Percentiles rank a stretch among this genome's conserved stretches.
phyloP scores from a whole-genome alignment of 2,113 vertebrate genomes.

The Scalopus aquaticus region DNA sequence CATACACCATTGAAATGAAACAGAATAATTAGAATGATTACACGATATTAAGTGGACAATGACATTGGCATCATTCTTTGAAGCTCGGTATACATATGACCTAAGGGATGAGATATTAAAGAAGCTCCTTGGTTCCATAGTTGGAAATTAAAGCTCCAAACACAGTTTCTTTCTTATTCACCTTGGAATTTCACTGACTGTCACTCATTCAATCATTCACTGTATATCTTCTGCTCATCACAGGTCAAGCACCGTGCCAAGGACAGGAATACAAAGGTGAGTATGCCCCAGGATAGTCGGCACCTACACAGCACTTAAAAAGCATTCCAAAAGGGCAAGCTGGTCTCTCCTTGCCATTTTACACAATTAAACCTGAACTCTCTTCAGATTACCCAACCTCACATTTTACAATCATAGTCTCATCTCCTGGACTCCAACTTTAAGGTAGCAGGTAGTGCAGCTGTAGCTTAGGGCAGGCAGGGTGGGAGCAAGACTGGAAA shows the following conservation, averaged over 20 bases:
- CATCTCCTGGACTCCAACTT: neutral
- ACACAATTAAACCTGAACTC: neutral
- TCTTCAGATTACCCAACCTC: no score
- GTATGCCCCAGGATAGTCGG: rapidly evolving
- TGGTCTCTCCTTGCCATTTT: neutral
- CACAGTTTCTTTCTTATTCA: no score
- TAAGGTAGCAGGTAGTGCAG: neutral
- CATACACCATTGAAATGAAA: neutral
- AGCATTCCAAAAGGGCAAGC: neutral
- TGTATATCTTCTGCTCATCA: neutral
- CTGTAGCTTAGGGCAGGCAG: neutral
- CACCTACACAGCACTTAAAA: neutral
- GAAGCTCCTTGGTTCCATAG: neutral
- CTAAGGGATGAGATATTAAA: neutral
- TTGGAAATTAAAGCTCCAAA: neutral
- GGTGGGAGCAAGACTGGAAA: rapidly evolving
- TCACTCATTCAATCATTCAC: neutral
- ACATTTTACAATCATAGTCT: neutral
- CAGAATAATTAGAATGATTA: neutral
- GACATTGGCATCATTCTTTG: neutral
- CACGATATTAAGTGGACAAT: neutral
- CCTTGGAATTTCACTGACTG: neutral
- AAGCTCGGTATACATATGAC: neutral
- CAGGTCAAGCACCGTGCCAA: neutral
- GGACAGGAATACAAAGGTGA: neutral